Percentiles rank a stretch among this genome's conserved stretches.
These are phyloP conservation scores for Digitonthophagus gazella DNA, from an alignment of 2,888 invertebrate genomes.

Conservation along the genomic window DNA sequence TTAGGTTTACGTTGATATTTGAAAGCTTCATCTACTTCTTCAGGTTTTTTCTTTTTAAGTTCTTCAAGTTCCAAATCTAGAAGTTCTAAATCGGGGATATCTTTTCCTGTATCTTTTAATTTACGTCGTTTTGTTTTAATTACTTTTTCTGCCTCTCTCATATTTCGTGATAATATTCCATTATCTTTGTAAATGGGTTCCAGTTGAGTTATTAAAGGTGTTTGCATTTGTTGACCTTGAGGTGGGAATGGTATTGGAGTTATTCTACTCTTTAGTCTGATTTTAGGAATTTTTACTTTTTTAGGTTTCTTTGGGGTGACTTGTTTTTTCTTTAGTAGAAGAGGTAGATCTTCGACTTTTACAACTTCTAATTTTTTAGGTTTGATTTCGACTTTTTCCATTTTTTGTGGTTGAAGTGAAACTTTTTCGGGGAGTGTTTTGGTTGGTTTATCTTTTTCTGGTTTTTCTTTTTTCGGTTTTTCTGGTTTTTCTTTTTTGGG, in stretches of 20 bases:
- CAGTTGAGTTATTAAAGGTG: conserved; percentile 45
- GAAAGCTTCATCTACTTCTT: conserved; percentile 44
- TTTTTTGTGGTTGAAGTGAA: conserved; percentile 27
- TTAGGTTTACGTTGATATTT: conserved; percentile 36
- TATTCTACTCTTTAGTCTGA: conserved; percentile 53
- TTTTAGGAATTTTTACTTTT: conserved; percentile 48
- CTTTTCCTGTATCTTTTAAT: conserved; percentile 47
- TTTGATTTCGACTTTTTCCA: conserved; percentile 51
- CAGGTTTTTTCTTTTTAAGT: conserved; percentile 49
- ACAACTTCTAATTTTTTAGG: conserved; percentile 59
- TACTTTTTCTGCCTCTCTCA: conserved; percentile 53
- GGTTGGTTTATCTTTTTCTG: too few species aligned
- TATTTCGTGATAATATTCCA: conserved; percentile 53
- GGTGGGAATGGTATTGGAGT: conserved; percentile 52
- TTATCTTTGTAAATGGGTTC: conserved; percentile 50
- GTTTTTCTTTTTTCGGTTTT: too few species aligned
- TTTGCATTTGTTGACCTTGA: conserved; percentile 41
- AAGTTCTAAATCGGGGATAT: conserved; percentile 50
- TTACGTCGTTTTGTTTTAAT: conserved; percentile 50
- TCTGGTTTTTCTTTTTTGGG: too few species aligned
- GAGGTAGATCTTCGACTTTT: conserved; percentile 55
- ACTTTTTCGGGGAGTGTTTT: too few species aligned
- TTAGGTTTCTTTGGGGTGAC: conserved; percentile 41
- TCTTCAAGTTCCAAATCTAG: conserved; percentile 49
- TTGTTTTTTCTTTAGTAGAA: conserved; percentile 53